Evolutionary conservation across 2,797 vertebrate species (phyloP), one percentile per base, ranked within the genome.

Genomic region (Emys orbicularis): DNA sequence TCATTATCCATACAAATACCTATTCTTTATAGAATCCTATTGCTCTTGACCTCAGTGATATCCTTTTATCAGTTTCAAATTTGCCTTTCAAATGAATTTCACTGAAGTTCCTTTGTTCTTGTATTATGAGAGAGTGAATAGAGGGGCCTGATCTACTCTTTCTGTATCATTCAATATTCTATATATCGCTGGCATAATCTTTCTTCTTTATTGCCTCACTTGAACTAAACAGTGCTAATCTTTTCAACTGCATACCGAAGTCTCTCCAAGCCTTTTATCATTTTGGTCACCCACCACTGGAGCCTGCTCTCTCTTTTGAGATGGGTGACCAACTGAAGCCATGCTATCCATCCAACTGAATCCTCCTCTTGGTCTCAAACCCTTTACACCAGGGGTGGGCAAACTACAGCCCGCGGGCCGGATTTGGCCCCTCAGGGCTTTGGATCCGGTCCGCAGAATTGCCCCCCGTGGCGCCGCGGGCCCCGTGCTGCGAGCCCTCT

Each of bases 21-120:
- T 34, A 37, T 18, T 53, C 19, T 44, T 1, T 0, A 10, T 31
- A 2, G 29, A 31, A n/a, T 56, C 56, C 41, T 1, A 0, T n/a
- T 81, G 37, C 50, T 57, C 76, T 84, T 84, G 44, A 44, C 84
- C 6, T 47, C 23, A 52, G 76, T 34, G 2, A 0, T 81, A 79
- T 89, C 50, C 15, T 65, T 37, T 52, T 57, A 52, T 4, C 54
- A 84, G 29, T 68, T 77, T 84, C 65, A 87, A 83, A 18, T 21
- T 84, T 87, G 83, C 61, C 34, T 89, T 83, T 88, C 37, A 88
- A 59, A 41, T 77, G 56, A 37, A 27, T 93, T 89, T 44, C 37
- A 83, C 82, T 41, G 85, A 76, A 41, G 0, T 79, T 56, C 80
- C 81, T 52, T 89, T 89, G 84, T 89, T 91, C 89, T 77, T 87